Conservation (phyloP, 2,888 invertebrate species). For the Lucinisca nassula region DNA sequence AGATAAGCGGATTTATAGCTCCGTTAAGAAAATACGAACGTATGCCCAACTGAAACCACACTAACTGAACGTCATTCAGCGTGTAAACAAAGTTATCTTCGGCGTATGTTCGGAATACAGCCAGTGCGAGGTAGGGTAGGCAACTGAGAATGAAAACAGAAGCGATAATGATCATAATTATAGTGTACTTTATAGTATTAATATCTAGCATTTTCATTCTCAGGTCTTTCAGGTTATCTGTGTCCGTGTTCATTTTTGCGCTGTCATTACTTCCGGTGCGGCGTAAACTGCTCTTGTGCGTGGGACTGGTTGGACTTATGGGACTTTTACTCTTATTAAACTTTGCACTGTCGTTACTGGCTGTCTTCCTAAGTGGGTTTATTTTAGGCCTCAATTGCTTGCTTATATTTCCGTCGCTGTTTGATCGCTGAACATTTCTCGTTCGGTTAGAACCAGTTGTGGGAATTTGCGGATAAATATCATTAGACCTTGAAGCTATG, state of each 20-base stretch:
- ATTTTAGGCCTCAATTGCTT: not conserved
- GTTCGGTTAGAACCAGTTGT: not conserved
- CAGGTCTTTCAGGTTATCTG: conserved; percentile 60
- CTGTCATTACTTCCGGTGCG: conserved; percentile 66
- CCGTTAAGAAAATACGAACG: conserved; percentile 74
- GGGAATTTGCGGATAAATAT: not conserved
- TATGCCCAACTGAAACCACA: conserved; percentile 73
- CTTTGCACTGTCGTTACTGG: not conserved
- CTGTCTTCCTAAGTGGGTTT: not conserved
- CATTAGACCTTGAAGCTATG: not conserved
- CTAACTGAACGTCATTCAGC: conserved; percentile 56
- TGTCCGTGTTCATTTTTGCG: conserved; percentile 62
- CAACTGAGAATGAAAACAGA: conserved; percentile 72
- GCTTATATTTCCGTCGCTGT: not conserved
- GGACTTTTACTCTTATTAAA: not conserved
- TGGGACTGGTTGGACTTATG: not conserved
- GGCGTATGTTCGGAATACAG: conserved; percentile 68
- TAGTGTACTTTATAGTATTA: conserved; percentile 71
- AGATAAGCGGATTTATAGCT: conserved; percentile 74
- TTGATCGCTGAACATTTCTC: not conserved
- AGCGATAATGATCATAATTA: conserved; percentile 73
- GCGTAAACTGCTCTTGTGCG: conserved; percentile 31
- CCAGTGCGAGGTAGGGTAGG: conserved; percentile 70
- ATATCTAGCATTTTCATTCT: conserved; percentile 70
- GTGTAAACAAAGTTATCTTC: conserved; percentile 64